phyloP scores from a whole-genome alignment of 2,113 vertebrate genomes.

The Plectropomus leopardus region DNA sequence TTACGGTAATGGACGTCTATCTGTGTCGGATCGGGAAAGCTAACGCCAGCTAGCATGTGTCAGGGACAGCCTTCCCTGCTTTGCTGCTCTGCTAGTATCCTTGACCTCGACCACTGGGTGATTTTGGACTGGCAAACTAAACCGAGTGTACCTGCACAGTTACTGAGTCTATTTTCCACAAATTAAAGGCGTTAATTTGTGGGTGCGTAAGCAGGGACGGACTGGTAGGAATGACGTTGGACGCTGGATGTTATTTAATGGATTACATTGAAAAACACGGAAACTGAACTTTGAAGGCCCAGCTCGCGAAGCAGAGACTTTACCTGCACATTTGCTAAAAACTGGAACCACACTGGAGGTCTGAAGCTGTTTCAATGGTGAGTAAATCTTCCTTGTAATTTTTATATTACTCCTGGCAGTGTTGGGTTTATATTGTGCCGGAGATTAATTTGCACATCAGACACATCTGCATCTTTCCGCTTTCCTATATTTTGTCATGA shows the following conservation, averaged over 20 bases:
- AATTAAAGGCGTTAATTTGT: too few species aligned
- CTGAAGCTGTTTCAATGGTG: slow-evolving; percentile 51
- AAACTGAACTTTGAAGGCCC: neutral
- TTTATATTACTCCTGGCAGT: slow-evolving; percentile 4
- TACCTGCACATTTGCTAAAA: slow-evolving; percentile 16
- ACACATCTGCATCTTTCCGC: slow-evolving; percentile 27
- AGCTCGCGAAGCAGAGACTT: slow-evolving; percentile 18
- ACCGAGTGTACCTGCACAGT: neutral
- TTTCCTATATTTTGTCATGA: slow-evolving; percentile 7
- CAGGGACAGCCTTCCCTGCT: too few species aligned
- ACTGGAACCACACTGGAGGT: slow-evolving; percentile 31
- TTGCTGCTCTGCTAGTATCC: neutral
- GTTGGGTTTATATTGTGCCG: slow-evolving; percentile 26
- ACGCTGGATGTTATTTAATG: neutral
- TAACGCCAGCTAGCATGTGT: neutral
- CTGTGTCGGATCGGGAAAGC: neutral
- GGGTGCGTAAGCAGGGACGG: too few species aligned
- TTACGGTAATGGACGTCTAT: neutral
- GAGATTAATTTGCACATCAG: slow-evolving; percentile 34
- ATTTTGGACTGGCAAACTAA: neutral
- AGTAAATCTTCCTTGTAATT: slow-evolving; percentile 8
- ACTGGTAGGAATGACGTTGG: neutral
- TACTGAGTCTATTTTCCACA: too few species aligned
- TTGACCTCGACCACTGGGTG: neutral
- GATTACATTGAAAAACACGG: neutral